Base-by-base conservation (phyloP, 2,797 vertebrate species). In the Chaenodraco wilsoni region DNA sequence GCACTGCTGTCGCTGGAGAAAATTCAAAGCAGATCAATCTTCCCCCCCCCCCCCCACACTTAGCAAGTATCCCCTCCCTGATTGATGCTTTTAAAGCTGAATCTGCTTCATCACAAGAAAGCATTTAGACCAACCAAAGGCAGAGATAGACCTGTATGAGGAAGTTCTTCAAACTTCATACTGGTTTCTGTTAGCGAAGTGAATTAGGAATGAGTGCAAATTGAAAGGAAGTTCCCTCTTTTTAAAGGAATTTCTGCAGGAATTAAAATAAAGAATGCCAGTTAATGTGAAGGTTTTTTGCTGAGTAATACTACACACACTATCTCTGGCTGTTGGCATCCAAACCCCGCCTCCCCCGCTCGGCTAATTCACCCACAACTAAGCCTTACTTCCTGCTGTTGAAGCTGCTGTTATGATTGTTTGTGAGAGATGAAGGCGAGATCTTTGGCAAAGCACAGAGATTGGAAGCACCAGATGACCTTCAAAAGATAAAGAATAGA, bases 381-480 rank as follows among this genome's bases (percentile, higher is more conserved):
- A 86, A 89, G 94, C 94, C 98, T 99, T 99, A 99, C 98, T 98
- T 99, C 97, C 97, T 96, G 96, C 96, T 96, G 97, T 96, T 98
- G 97, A 98, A 98, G 97, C 96, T 98, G 96, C 96, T 97, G 96
- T 96, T 98, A 97, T 98, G 98, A 98, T 96, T 99, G 98, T 98
- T 98, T 97, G 98, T 96, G 90, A 98, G 96, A 95, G 97, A 96
- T 96, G 98, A 95, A 95, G 96, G 96, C 95, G 96, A 98, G 95
- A 98, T 97, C 97, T 99, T 99, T 99, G 97, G 97, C 96, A 99
- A 98, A 96, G 98, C 93, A 96, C 97, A 97, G 95, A 98, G 97
- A 97, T 97, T 96, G 93, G 97, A 97, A 97, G 97, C 95, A 95
- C 96, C 96, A 95, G 98, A 96, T 94, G 97, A 98, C 97, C 98